phyloP scores from a whole-genome alignment of 2,113 vertebrate genomes.

The Vombatus ursinus region DNA sequence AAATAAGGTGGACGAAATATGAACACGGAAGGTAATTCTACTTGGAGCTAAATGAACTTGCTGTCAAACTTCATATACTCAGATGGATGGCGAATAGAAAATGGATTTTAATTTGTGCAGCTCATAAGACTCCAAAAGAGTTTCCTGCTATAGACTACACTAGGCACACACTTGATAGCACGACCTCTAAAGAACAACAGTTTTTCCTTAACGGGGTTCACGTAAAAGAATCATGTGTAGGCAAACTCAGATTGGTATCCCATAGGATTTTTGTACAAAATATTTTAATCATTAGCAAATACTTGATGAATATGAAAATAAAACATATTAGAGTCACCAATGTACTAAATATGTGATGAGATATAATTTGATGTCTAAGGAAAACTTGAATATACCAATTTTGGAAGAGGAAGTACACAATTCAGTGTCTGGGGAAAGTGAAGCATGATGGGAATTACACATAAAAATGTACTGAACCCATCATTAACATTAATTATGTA shows the following conservation, averaged over 20 bases:
- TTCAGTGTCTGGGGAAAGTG: slow-evolving; percentile 94
- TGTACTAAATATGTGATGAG: slow-evolving; percentile 99
- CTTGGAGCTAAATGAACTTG: too few species aligned
- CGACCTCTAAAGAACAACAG: slow-evolving; percentile 32
- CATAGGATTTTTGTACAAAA: slow-evolving; percentile 96
- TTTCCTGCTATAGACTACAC: slow-evolving; percentile 99
- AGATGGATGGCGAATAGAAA: slow-evolving; percentile 99
- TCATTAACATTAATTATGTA: slow-evolving; percentile 81
- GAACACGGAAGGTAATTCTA: slow-evolving; percentile 94
- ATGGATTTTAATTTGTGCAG: slow-evolving; percentile 99
- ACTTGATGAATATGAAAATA: slow-evolving; percentile 99
- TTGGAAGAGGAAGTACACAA: slow-evolving; percentile 98
- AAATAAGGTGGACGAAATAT: slow-evolving; percentile 98
- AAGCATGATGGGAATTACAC: slow-evolving; percentile 88
- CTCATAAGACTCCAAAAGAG: slow-evolving; percentile 99
- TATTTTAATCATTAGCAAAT: slow-evolving; percentile 99
- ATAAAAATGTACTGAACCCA: slow-evolving; percentile 75
- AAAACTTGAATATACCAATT: slow-evolving; percentile 99
- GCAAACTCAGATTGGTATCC: slow-evolving; percentile 98
- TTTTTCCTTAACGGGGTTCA: slow-evolving; percentile 88
- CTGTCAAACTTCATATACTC: slow-evolving; percentile 87
- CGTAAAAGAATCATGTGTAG: slow-evolving; percentile 99
- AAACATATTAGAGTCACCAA: slow-evolving; percentile 98
- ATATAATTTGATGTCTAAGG: slow-evolving; percentile 99
- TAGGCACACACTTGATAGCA: slow-evolving; percentile 96